Percentiles rank a stretch among this genome's conserved stretches.
These are phyloP conservation scores for Bursaphelenchus okinawaensis DNA, from an alignment of 2,888 invertebrate species.

Conservation along the genomic window DNA sequence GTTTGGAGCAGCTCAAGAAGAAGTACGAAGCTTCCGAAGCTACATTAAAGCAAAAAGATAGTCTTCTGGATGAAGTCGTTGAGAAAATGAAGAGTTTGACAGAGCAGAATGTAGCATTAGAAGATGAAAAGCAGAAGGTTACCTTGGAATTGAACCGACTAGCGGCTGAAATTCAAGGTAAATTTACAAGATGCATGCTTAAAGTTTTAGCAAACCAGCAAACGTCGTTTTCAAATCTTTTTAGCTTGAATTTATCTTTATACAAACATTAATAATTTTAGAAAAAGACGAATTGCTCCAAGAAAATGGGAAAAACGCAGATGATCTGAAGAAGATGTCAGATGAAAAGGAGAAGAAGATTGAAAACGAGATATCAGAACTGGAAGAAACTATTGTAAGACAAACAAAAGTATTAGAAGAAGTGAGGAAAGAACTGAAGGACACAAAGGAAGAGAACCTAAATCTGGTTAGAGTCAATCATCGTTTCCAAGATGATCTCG, in stretches of 20 bases:
- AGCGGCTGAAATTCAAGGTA: not conserved
- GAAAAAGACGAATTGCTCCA: not conserved
- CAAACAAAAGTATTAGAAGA: slow-evolving; percentile 6
- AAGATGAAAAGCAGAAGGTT: slow-evolving; percentile 11
- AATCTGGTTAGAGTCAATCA: not conserved
- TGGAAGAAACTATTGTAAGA: slow-evolving; percentile 9
- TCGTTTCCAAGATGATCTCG: not conserved
- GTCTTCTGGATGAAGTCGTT: slow-evolving; percentile 12
- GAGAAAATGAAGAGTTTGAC: slow-evolving; percentile 13
- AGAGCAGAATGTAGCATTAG: slow-evolving; percentile 16
- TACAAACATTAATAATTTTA: not conserved
- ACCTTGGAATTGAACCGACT: not conserved
- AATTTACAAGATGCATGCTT: not conserved
- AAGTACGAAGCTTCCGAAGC: slow-evolving; percentile 18
- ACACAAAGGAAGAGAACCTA: slow-evolving; percentile 2
- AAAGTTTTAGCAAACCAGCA: not conserved
- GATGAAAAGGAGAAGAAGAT: not conserved
- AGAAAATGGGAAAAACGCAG: not conserved
- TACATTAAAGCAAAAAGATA: slow-evolving; percentile 16
- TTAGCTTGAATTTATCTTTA: not conserved
- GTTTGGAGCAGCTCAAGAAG: slow-evolving; percentile 18
- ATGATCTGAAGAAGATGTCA: not conserved
- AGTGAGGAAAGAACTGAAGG: not conserved
- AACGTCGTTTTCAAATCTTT: no score
- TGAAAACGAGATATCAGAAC: not conserved